These are phyloP conservation scores for Drosophila tripunctata DNA, from an alignment of 2,888 invertebrate genomes.

Conservation along the genomic window DNA sequence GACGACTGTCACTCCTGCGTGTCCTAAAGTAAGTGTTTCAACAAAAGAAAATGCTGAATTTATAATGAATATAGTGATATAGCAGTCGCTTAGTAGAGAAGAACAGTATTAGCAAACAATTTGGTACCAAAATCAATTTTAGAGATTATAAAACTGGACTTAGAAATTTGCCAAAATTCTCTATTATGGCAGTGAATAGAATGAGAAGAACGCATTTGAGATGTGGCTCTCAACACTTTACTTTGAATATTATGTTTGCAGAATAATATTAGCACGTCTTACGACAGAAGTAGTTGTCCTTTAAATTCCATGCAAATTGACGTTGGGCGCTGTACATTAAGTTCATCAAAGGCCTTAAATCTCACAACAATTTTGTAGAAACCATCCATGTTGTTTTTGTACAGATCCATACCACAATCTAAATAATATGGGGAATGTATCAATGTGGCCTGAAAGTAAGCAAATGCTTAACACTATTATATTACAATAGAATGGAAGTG, in stretches of 20 bases:
- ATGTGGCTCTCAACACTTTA: no score
- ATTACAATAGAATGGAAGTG: background rate
- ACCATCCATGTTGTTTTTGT: background rate
- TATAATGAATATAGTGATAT: background rate
- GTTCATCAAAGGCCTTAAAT: background rate
- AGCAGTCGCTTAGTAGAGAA: background rate
- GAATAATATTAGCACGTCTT: no score
- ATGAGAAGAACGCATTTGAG: no score
- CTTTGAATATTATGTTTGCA: no score
- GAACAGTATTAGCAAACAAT: no score
- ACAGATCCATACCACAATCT: no score
- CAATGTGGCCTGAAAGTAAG: constrained; percentile 11
- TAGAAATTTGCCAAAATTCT: no score
- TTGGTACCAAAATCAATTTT: no score
- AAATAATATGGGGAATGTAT: background rate
- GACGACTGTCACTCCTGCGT: background rate
- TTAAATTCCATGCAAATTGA: background rate
- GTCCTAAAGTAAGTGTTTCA: background rate
- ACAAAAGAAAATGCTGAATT: constrained; percentile 11
- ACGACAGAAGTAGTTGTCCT: no score
- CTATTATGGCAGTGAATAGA: no score
- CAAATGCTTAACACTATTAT: no score
- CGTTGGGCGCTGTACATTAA: background rate
- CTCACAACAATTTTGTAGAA: background rate
- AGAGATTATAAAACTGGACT: no score